Conservation (phyloP, 2,797 vertebrate genomes). For the Steatocranus sp. region DNA sequence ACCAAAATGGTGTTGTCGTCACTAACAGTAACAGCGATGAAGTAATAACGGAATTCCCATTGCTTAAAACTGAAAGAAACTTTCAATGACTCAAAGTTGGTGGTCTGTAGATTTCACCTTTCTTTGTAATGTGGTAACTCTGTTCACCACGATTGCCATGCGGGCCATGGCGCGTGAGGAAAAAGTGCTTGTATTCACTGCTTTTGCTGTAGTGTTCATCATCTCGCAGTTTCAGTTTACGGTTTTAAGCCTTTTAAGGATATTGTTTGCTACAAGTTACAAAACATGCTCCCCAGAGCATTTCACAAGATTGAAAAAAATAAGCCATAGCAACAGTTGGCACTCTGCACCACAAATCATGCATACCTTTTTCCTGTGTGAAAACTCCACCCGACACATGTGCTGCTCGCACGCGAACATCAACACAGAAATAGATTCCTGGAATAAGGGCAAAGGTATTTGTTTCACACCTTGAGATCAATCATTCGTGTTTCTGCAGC, state of each 20-base stretch:
- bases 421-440: background rate
- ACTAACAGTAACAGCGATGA: background rate
- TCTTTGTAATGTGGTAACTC: background rate
- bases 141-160: no score
- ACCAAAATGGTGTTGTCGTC: background rate
- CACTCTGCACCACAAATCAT: background rate
- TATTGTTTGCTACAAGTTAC: background rate
- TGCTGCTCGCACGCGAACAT: background rate
- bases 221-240: background rate
- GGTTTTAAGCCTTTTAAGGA: background rate
- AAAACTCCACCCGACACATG: constrained; percentile 17
- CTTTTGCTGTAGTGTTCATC: background rate
- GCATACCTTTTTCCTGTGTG: constrained; percentile 49
- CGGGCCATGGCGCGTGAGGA: background rate
- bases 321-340: background rate
- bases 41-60: background rate
- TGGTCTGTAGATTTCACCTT: background rate
- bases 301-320: background rate
- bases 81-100: background rate
- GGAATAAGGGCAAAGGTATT: background rate
- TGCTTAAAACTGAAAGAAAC: background rate
- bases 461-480: constrained; percentile 17
- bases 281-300: background rate
- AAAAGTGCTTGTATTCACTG: background rate
- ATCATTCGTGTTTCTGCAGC: background rate